Percentiles rank a stretch among this genome's conserved stretches.
These are phyloP conservation scores for Mesodorylaimus sp. DNA, from an alignment of 2,888 invertebrate genomes.

Conservation along the genomic window DNA sequence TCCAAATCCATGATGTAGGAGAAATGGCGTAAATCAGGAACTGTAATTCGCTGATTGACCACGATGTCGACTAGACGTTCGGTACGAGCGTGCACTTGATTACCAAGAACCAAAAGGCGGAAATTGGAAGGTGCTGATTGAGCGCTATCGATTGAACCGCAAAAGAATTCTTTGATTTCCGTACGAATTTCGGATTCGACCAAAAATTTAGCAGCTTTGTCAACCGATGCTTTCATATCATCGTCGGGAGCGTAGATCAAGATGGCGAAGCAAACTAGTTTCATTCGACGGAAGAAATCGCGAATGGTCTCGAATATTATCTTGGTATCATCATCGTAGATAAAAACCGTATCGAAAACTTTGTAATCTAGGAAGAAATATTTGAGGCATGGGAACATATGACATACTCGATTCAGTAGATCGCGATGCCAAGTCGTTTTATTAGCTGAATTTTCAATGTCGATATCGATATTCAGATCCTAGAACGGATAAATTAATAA, in stretches of 20 bases:
- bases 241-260: not conserved
- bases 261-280: not conserved
- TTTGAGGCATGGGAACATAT: not conserved
- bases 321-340: not conserved
- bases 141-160: too few species aligned
- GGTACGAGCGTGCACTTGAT: constrained; percentile 2
- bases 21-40: not conserved
- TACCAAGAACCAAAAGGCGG: not conserved
- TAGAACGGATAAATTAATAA: too few species aligned
- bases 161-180: too few species aligned
- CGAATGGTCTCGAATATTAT: not conserved
- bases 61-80: not conserved
- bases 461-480: too few species aligned
- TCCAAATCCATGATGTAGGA: not conserved
- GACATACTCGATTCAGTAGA: too few species aligned
- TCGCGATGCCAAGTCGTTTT: too few species aligned
- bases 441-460: too few species aligned
- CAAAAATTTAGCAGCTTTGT: not conserved
- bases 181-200: too few species aligned
- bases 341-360: constrained; percentile 1
- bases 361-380: not conserved
- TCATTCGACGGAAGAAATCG: not conserved
- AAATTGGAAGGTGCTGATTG: not conserved
- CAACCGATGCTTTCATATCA: not conserved
- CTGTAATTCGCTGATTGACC: not conserved